These are phyloP conservation scores for Dastarcus helophoroides DNA, from an alignment of 2,888 invertebrate species.

Conservation along the genomic window DNA sequence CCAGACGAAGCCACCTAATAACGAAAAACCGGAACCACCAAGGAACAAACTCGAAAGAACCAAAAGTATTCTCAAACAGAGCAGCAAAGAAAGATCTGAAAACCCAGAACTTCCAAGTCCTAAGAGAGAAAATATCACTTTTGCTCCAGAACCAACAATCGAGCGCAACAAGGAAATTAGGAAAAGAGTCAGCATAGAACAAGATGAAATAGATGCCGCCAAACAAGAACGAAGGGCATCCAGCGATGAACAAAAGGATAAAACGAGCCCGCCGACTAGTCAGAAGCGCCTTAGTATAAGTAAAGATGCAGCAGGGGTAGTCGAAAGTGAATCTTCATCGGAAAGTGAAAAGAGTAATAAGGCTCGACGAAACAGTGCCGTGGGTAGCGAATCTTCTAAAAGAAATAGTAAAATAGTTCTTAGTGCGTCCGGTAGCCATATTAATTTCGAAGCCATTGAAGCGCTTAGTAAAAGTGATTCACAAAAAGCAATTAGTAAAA, in stretches of 20 bases:
- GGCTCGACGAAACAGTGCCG: slow-evolving; percentile 10
- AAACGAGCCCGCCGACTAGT: no score
- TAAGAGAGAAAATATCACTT: slow-evolving; percentile 31
- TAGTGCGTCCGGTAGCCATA: slow-evolving; percentile 10
- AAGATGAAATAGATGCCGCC: slow-evolving; percentile 7
- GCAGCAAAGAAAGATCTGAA: slow-evolving; percentile 30
- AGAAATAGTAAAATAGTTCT: slow-evolving; percentile 9
- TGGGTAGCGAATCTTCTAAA: slow-evolving; percentile 6
- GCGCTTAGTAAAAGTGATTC: slow-evolving; percentile 23
- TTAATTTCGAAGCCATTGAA: slow-evolving; percentile 22
- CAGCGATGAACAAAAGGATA: no score
- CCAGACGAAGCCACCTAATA: slow-evolving; percentile 9
- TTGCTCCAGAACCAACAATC: slow-evolving; percentile 24
- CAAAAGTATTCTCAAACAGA: slow-evolving; percentile 34
- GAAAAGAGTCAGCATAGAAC: slow-evolving; percentile 20
- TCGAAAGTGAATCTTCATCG: slow-evolving; percentile 22
- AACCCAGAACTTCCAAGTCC: slow-evolving; percentile 26
- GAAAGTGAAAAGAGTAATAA: slow-evolving; percentile 16
- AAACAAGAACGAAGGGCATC: no score
- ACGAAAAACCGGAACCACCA: slow-evolving; percentile 5
- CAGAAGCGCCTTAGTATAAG: slow-evolving; percentile 7
- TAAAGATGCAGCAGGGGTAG: slow-evolving; percentile 9
- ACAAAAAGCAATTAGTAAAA: slow-evolving; percentile 22
- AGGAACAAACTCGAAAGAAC: slow-evolving; percentile 28
- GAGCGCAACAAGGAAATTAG: slow-evolving; percentile 24